Evolutionary conservation across 2,797 vertebrate genomes (phyloP), one percentile per base, ranked within the genome.

Genomic region (Poeciliopsis paucimaculata): DNA sequence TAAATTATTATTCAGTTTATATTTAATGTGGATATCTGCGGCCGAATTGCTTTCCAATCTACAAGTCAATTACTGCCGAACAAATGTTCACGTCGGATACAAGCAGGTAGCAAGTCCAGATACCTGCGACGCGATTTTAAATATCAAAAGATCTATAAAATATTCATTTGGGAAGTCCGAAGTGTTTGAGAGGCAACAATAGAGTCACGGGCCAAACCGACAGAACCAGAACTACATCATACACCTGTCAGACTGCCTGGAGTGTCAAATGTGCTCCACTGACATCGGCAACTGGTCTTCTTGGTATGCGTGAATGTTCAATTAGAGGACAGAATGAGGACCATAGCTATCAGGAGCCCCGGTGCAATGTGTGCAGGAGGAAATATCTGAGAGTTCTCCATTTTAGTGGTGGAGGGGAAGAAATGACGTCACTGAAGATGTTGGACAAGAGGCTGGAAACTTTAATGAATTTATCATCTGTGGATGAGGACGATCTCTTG

Each of bases 21-120:
- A 74, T 41, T 16, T 51, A 66, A n/a, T 16, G n/a, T 74, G 57
- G 47, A 74, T 74, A 68, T 68, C 47, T 55, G 13, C 57, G 68
- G 28, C 10, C 46, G 12, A 74, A 53, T 34, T 74, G 46, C 13
- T 28, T 28, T 72, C 41, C n/a, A 46, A 23, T 20, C 34, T 64
- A 36, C 34, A 64, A 36, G 31, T 49, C 72, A 51, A 6, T 73
- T 51, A 73, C 49, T 12, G 18, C 31, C 1, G 4, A 36, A 34
- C 47, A 36, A 46, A 34, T 62, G 49, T 51, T 51, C n/a, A 23
- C 34, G n/a, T 66, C 45, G 6, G 62, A 26, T 34, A 62, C 20
- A 31, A 0, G 3, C 16, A 6, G 41, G 47, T 28, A 18, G 72
- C 46, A 28, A 39, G 23, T 62, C 34, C 31, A 53, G 46, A 66